Evolutionary conservation across 2,888 invertebrate genomes (phyloP).

Genomic region (Suillia variegata): DNA sequence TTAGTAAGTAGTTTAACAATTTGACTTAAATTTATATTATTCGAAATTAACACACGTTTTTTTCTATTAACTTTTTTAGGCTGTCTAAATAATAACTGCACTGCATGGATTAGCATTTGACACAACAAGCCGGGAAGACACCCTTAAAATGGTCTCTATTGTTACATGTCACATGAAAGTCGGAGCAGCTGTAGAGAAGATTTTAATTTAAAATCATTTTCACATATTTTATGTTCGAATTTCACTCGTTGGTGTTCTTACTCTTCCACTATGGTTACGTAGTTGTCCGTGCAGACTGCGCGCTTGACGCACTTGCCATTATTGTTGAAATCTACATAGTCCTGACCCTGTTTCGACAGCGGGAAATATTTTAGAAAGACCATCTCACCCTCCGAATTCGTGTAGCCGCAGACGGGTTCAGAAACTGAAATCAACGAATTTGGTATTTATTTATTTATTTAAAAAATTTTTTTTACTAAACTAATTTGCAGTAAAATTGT

Average conservation of each 20-base stretch:
- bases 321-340: slow-evolving; percentile 50
- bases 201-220: neutral
- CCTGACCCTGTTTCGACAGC: slow-evolving; percentile 43
- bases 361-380: slow-evolving; percentile 53
- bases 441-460: neutral
- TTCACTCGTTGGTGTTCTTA: slow-evolving; percentile 34
- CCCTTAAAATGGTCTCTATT: slow-evolving; percentile 52
- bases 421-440: slow-evolving; percentile 29
- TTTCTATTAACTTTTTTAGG: no score
- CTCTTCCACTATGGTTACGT: slow-evolving; percentile 47
- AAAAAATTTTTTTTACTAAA: neutral
- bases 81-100: no score
- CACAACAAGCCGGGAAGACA: slow-evolving; percentile 54
- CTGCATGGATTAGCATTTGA: no score
- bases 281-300: slow-evolving; percentile 49
- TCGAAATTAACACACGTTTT: no score
- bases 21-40: no score
- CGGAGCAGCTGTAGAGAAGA: slow-evolving; percentile 36
- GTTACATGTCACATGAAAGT: slow-evolving; percentile 42
- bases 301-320: slow-evolving; percentile 52
- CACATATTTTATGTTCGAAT: neutral
- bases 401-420: slow-evolving; percentile 51
- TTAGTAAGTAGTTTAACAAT: no score
- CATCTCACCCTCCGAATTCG: slow-evolving; percentile 47
- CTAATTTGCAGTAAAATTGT: neutral